phyloP scores from a whole-genome alignment of 2,113 vertebrate species.

The Chloroceryle aenea region DNA sequence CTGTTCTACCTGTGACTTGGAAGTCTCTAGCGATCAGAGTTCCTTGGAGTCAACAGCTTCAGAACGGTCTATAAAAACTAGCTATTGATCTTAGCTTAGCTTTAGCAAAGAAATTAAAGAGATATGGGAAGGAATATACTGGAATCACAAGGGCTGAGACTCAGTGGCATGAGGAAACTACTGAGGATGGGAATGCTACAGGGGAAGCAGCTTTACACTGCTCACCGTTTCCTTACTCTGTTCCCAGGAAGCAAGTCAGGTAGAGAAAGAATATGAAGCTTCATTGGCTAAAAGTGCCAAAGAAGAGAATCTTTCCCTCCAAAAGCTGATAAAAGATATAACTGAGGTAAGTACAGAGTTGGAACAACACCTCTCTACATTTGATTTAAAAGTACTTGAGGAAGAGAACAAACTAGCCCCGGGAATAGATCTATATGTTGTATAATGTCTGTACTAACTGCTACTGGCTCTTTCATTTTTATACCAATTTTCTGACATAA shows the following conservation, averaged over 20 bases:
- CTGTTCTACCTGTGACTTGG: not conserved
- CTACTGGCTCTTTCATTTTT: not conserved
- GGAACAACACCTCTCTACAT: not conserved
- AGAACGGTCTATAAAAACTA: not conserved
- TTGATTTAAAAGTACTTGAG: not conserved
- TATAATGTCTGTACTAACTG: not conserved
- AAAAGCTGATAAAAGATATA: constrained; percentile 72
- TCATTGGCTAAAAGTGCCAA: constrained; percentile 58
- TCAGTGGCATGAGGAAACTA: not conserved
- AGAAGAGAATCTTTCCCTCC: constrained; percentile 74
- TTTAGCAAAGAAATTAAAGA: not conserved
- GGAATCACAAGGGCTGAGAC: not conserved
- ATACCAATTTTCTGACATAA: not conserved
- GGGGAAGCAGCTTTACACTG: not conserved
- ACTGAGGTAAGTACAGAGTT: constrained; percentile 59
- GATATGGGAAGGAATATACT: not conserved
- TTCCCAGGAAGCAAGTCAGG: constrained; percentile 69
- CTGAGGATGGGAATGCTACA: not conserved
- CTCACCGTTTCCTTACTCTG: not conserved
- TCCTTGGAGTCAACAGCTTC: not conserved
- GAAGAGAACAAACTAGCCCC: not conserved
- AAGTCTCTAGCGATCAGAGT: not conserved
- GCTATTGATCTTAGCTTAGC: not conserved
- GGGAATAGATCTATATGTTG: not conserved
- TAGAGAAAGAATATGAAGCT: constrained; percentile 68